phyloP scores from a whole-genome alignment of 2,888 invertebrate species.

The Nephrotoma flavescens region DNA sequence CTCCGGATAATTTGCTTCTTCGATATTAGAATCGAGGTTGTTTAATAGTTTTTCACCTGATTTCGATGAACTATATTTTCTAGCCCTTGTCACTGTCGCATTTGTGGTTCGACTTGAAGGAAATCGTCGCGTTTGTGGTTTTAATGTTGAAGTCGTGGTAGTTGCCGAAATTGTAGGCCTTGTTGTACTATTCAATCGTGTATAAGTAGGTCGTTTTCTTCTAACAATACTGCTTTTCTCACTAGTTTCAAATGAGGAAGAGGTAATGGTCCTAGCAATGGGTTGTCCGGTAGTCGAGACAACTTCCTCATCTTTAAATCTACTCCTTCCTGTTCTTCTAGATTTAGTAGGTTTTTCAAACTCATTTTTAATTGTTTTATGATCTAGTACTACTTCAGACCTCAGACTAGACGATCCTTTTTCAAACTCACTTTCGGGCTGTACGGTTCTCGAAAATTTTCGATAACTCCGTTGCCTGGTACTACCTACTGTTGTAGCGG shows the following conservation, averaged over 20 bases:
- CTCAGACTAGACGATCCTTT: not conserved
- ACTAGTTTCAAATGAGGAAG: not conserved
- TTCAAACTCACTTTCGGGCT: not conserved
- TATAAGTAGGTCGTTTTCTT: not conserved
- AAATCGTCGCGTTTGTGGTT: not conserved
- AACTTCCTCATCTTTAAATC: not conserved
- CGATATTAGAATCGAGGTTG: conserved; percentile 27
- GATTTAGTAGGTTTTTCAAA: not conserved
- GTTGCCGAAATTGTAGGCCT: not conserved
- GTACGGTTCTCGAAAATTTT: not conserved
- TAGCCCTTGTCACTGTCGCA: not conserved
- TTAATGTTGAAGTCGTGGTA: not conserved
- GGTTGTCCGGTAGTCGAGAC: not conserved
- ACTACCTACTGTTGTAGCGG: not conserved
- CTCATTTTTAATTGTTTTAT: not conserved
- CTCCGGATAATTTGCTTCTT: conserved; percentile 50
- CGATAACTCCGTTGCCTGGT: not conserved
- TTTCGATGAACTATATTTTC: not conserved
- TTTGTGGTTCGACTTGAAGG: not conserved
- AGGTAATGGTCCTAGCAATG: not conserved
- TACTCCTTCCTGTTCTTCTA: not conserved
- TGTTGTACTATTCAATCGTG: not conserved
- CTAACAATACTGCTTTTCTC: not conserved
- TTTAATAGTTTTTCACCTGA: not conserved
- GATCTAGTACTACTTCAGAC: not conserved